Evolutionary conservation across 2,888 invertebrate genomes (phyloP).

Genomic region (Ichneumon xanthorius): DNA sequence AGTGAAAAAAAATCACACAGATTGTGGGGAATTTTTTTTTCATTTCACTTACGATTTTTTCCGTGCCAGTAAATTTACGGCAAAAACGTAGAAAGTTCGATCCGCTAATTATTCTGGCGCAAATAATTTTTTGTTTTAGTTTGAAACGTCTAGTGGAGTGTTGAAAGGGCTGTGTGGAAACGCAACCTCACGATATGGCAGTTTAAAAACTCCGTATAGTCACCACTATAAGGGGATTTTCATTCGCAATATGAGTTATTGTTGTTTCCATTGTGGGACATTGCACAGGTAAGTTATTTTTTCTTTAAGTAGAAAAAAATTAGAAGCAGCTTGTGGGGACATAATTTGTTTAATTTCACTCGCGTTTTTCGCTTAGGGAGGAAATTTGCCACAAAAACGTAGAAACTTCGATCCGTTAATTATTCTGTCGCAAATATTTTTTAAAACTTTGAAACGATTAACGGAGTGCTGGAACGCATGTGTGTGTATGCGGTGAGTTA

Average conservation of each 20-base stretch:
- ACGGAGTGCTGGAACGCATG: background rate
- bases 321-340: no score
- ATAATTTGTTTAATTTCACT: background rate
- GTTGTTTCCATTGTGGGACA: no score
- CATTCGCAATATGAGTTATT: no score
- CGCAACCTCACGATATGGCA: no score
- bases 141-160: no score
- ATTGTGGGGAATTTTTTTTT: background rate
- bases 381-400: constrained; percentile 1
- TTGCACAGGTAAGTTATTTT: no score
- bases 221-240: no score
- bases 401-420: constrained; percentile 7
- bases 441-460: background rate
- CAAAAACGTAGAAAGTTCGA: background rate
- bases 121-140: no score
- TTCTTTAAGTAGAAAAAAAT: no score
- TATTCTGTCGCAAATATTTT: constrained; percentile 2
- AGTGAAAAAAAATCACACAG: background rate
- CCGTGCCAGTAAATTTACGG: background rate
- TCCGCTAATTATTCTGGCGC: no score
- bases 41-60: background rate
- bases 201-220: no score
- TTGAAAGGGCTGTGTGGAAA: no score
- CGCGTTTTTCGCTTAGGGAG: background rate
- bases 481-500: background rate